Evolutionary conservation across 2,888 invertebrate genomes (phyloP).

Genomic region (Fabriciana adippe): DNA sequence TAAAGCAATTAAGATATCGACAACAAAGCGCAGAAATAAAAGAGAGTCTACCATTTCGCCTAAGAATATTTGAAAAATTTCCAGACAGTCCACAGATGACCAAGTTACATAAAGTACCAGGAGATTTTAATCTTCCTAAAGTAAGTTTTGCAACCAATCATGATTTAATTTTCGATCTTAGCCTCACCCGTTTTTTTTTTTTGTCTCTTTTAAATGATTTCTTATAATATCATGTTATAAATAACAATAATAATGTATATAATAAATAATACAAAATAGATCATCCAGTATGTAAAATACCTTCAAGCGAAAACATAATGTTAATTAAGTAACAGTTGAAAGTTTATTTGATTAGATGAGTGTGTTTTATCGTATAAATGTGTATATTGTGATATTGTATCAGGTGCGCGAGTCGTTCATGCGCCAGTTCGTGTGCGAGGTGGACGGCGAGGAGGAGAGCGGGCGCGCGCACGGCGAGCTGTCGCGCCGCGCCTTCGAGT

Average conservation of each 20-base stretch:
- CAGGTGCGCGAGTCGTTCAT: conserved; percentile 98
- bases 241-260: too few relatives aligned
- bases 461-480: conserved; percentile 51
- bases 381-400: background rate
- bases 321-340: too few relatives aligned
- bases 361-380: background rate
- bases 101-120: conserved; percentile 95
- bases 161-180: background rate
- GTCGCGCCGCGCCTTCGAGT: conserved; percentile 69
- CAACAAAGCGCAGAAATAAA: conserved; percentile 99
- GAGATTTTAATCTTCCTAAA: conserved; percentile 94
- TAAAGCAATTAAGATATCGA: conserved; percentile 97
- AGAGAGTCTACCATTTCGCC: conserved; percentile 96
- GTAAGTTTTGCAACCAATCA: conserved; percentile 63
- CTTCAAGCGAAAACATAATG: too few relatives aligned
- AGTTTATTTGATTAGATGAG: background rate
- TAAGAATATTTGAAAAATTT: conserved; percentile 98
- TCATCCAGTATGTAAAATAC: too few relatives aligned
- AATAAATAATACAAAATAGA: too few relatives aligned
- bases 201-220: too few relatives aligned
- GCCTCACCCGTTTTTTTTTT: too few relatives aligned
- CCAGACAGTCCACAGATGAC: conserved; percentile 99
- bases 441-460: conserved; percentile 88
- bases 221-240: too few relatives aligned
- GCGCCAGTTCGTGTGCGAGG: conserved; percentile 96